These are phyloP conservation scores for Styela plicata DNA, from an alignment of 23 tunicate species.

Conservation along the genomic window DNA sequence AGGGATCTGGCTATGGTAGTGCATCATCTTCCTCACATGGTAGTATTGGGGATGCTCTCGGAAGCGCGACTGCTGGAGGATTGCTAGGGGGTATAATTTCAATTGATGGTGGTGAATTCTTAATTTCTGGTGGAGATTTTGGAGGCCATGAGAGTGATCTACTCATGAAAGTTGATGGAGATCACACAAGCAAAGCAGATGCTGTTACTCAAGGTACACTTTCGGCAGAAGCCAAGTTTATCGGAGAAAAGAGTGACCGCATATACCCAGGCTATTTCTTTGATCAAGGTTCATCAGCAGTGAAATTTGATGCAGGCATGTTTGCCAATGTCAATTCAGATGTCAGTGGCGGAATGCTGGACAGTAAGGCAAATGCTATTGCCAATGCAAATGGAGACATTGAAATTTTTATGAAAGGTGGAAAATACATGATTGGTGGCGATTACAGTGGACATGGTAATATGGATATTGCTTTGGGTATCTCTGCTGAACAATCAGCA, in stretches of 20 bases:
- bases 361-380: not conserved
- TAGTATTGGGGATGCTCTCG: not conserved
- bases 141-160: too few relatives aligned
- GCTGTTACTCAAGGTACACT: not conserved
- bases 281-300: not conserved
- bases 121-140: too few relatives aligned
- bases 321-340: not conserved
- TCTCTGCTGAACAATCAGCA: not conserved
- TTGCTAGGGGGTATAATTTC: not conserved
- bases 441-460: not conserved
- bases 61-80: not conserved
- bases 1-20: not conserved
- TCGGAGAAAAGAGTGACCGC: not conserved
- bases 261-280: not conserved
- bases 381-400: not conserved
- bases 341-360: not conserved
- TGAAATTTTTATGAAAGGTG: not conserved
- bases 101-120: too few relatives aligned
- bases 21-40: not conserved
- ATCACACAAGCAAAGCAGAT: not conserved
- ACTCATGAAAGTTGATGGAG: not conserved
- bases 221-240: not conserved
- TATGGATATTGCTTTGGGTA: not conserved
- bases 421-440: not conserved
- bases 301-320: not conserved